phyloP scores from a whole-genome alignment of 2,113 vertebrate genomes.

The Rhipidura dahli region DNA sequence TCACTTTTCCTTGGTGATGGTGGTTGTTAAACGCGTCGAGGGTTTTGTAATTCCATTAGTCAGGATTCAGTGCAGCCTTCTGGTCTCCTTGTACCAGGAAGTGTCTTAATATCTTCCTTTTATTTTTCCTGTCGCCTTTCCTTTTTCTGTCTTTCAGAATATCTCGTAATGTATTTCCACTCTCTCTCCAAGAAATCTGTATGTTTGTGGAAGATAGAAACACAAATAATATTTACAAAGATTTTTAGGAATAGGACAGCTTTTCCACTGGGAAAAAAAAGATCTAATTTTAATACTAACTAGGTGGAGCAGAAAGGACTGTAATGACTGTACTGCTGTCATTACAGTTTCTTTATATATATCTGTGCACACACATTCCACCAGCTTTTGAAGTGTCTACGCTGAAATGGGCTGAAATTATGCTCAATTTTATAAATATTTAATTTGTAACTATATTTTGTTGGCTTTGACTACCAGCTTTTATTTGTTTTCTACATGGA shows the following conservation, averaged over 20 bases:
- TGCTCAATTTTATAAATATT: not conserved
- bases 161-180: not conserved
- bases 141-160: not conserved
- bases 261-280: not conserved
- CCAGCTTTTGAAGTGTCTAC: not conserved
- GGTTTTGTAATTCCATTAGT: not conserved
- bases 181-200: not conserved
- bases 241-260: not conserved
- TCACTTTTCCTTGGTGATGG: not conserved
- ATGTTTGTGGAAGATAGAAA: not conserved
- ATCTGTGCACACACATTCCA: not conserved
- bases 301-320: not conserved
- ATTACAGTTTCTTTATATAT: not conserved
- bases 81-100: not conserved
- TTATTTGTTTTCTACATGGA: not conserved
- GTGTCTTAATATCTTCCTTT: not conserved
- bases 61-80: not conserved
- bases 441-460: not conserved
- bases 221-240: not conserved
- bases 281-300: not conserved
- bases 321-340: not conserved
- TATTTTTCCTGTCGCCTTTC: accelerated
- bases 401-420: not conserved
- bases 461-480: not conserved
- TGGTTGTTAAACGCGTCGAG: not conserved